Evolutionary conservation across 2,888 invertebrate genomes (phyloP).

Genomic region (Cantharis rustica): DNA sequence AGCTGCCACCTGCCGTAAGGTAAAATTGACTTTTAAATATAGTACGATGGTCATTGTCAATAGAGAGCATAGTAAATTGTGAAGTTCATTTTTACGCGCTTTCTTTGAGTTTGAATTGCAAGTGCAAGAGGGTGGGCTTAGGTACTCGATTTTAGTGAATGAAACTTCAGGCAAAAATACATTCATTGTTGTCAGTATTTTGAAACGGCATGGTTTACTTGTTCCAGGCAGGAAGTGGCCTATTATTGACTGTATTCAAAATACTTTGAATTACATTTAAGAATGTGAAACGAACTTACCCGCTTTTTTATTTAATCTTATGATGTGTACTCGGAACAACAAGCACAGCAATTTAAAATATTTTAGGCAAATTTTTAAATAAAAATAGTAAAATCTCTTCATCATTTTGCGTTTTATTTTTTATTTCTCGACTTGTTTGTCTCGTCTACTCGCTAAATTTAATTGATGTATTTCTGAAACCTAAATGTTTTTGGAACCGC

Average conservation of each 20-base stretch:
- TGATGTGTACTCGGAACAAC: no score
- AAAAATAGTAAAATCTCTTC: not conserved
- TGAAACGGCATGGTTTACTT: conserved; percentile 26
- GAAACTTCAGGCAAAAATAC: conserved; percentile 22
- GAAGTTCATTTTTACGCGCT: conserved; percentile 29
- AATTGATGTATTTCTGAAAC: not conserved
- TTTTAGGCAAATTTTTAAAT: not conserved
- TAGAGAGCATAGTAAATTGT: conserved; percentile 30
- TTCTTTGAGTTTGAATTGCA: conserved; percentile 22
- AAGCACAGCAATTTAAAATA: not conserved
- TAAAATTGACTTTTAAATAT: conserved; percentile 12
- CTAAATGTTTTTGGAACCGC: not conserved
- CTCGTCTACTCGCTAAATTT: no score
- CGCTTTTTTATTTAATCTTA: not conserved
- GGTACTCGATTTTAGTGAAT: conserved; percentile 32
- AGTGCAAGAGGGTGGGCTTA: conserved; percentile 31
- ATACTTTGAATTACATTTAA: conserved; percentile 28
- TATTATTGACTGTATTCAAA: conserved; percentile 39
- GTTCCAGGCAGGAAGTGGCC: conserved; percentile 38
- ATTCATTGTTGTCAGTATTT: conserved; percentile 28
- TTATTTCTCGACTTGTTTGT: no score
- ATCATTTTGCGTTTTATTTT: not conserved
- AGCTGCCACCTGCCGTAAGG: conserved; percentile 19
- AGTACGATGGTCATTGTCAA: conserved; percentile 14
- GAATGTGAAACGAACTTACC: conserved; percentile 16